Base-by-base conservation (phyloP, 1,140 invertebrate species). In the Zaprionus gabonicus region DNA sequence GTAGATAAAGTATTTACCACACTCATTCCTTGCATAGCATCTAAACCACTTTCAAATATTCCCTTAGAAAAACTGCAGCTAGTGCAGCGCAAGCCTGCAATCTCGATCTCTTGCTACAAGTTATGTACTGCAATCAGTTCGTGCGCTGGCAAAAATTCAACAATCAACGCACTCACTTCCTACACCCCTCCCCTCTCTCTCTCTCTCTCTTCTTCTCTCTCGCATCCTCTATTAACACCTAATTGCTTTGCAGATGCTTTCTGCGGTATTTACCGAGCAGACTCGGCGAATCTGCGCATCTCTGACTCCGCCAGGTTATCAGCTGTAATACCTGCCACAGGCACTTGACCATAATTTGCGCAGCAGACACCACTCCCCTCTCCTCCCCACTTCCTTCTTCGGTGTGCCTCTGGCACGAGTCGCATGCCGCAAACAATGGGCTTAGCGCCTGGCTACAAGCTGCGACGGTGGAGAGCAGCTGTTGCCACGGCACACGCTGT, bases 371-470 rank as follows among this genome's bases (percentile, higher is more conserved):
- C 10, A 13, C 28, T 23, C 31, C n/a, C 13, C 4, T 13, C 23
- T 23, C 23, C 23, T 23, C 23, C 1, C 23, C 23, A 23, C 23
- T 23, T 23, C 23, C 23, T 23, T 23, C n/a, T 56, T n/a, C n/a
- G 17, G 10, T 36, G 9, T 13, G 15, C 49, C 51, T 9, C 38
- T 57, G 10, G 51, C 31, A 55, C 53, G 25, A 66, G 34, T 55
- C 28, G 64, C 55, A 56, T 65, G 62, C 70, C 73, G 71, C 77
- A 59, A 88, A 88, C 80, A 83, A 75, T 49, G 34, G 72, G 84
- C 81, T 84, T 84, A 88, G 81, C 81, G 81, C 81, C 78, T 53
- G 69, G 56, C 76, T 55, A 88, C 83, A 84, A 88, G 81, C 84
- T 88, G 79, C 78, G 88, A 36, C 63, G 63, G 51, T 41, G 13